Evolutionary conservation across 2,888 invertebrate genomes (phyloP), one percentile per base, ranked within the genome.

Genomic region (Seira ritae): DNA sequence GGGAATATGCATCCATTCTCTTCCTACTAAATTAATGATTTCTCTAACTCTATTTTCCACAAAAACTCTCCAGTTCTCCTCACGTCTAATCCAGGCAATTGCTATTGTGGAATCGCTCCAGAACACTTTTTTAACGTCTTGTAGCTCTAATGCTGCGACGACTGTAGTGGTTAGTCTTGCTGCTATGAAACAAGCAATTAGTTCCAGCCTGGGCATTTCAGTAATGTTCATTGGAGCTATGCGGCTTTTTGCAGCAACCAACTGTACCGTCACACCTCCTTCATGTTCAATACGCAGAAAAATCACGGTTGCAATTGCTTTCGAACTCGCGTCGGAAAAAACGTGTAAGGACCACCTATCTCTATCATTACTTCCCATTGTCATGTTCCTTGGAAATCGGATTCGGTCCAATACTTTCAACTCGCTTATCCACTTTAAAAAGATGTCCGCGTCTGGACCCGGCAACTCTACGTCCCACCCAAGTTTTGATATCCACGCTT

Each of bases 91-190:
- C 72, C 72, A 72, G 1, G 72, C 60, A 2, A 72, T 23, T n/a
- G 72, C 72, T 1, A 46, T 72, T 3, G 72, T n/a, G 2, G 72
- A 72, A 17, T 72, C 72, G 15, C 24, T 72, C 55, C 55, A 72
- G 22, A 55, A 60, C 10, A 10, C 10, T 10, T 1, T 12, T 8
- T n/a, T 6, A 2, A 37, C 15, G 8, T 17, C 23, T 8, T 17
- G 6, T 8, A 60, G 17, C 2, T 23, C n/a, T 24, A 76, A 6
- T 1, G 23, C 65, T 20, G 19, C 6, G 17, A 24, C 42, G 1
- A 67, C 68, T 19, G 55, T 19, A 15, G 1, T 20, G 1, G 50
- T 0, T 0, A 77, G 69, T 31, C 77, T 1, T 1, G 42, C 10
- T 10, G 69, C 77, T 17, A 77, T 62, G 0, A 42, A 8, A 50